Evolutionary conservation across 2,888 invertebrate genomes (phyloP).

Genomic region (Stenchaetothrips biformis): DNA sequence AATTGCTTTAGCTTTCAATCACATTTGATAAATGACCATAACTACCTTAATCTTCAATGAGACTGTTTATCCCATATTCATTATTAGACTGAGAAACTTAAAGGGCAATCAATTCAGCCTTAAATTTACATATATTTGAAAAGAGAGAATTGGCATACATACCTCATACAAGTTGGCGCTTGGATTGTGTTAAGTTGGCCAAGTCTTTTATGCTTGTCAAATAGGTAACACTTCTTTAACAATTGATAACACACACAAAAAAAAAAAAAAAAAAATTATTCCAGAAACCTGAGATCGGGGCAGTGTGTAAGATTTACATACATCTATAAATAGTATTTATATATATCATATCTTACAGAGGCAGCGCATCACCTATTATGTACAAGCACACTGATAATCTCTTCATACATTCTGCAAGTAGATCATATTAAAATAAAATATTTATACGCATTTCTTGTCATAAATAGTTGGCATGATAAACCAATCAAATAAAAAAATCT

Average conservation of each 20-base stretch:
- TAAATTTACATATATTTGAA: background rate
- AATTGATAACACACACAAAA: slow-evolving; percentile 13
- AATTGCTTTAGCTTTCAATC: background rate
- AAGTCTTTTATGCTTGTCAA: slow-evolving; percentile 20
- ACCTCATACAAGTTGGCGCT: background rate
- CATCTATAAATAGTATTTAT: slow-evolving; percentile 15
- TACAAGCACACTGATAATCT: slow-evolving; percentile 21
- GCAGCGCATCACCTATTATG: slow-evolving; percentile 11
- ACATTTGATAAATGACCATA: background rate
- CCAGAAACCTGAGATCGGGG: slow-evolving; percentile 20
- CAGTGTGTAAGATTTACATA: slow-evolving; percentile 25
- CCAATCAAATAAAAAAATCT: slow-evolving; percentile 14
- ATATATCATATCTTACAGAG: slow-evolving; percentile 17
- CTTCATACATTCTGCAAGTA: slow-evolving; percentile 6
- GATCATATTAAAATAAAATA: slow-evolving; percentile 24
- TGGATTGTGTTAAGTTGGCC: slow-evolving; percentile 3
- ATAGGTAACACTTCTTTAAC: slow-evolving; percentile 16
- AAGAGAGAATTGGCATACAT: background rate
- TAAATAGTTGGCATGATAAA: slow-evolving; percentile 14
- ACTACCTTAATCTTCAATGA: background rate
- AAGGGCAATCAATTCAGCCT: background rate
- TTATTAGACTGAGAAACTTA: background rate
- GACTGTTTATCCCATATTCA: background rate
- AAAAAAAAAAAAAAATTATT: background rate
- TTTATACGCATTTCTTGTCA: background rate